phyloP scores from a whole-genome alignment of 2,113 vertebrate species.

The Laterallus jamaicensis region DNA sequence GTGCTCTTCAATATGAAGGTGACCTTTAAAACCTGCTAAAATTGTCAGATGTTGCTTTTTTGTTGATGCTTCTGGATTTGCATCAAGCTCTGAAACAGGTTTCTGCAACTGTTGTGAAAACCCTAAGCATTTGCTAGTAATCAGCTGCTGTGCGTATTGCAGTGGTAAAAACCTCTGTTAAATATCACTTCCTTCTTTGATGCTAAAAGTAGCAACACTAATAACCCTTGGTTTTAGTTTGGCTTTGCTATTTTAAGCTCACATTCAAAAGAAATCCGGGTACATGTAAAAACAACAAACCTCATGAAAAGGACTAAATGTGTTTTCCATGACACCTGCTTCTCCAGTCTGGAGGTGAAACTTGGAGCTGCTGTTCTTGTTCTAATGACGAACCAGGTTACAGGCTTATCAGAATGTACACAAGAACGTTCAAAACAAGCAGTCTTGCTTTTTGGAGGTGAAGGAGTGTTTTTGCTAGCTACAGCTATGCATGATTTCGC shows the following conservation, averaged over 20 bases:
- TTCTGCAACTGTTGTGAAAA: background rate
- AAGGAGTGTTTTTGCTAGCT: background rate
- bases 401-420: background rate
- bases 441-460: background rate
- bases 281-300: background rate
- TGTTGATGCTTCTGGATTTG: background rate
- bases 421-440: background rate
- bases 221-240: background rate
- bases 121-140: background rate
- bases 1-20: background rate
- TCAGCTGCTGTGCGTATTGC: background rate
- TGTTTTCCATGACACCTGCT: background rate
- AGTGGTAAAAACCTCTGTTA: background rate
- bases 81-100: background rate
- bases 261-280: background rate
- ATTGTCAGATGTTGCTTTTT: background rate
- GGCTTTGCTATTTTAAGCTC: constrained; percentile 1
- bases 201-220: background rate
- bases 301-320: background rate
- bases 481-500: background rate
- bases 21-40: background rate
- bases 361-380: background rate
- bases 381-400: background rate
- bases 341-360: background rate
- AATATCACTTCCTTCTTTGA: background rate